These are phyloP conservation scores for Hycleus phaleratus DNA, from an alignment of 1,140 invertebrate genomes.

Conservation along the genomic window DNA sequence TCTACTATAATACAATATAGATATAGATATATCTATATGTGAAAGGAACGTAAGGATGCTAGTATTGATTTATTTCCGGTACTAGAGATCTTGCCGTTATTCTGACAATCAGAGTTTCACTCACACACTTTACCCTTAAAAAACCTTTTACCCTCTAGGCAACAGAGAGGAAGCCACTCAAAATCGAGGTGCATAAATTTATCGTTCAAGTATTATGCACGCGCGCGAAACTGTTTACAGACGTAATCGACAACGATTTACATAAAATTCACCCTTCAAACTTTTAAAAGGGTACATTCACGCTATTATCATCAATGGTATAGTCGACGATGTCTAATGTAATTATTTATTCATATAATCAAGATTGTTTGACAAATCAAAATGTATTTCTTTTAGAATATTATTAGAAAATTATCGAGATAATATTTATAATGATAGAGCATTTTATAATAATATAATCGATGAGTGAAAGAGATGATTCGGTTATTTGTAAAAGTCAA, in stretches of 20 bases:
- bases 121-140: slow-evolving; percentile 7
- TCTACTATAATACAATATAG: not conserved
- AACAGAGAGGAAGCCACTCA: slow-evolving; percentile 23
- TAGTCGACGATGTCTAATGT: slow-evolving; percentile 8
- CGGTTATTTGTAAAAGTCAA: slow-evolving; percentile 19
- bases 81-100: slow-evolving; percentile 13
- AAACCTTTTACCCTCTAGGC: slow-evolving; percentile 10
- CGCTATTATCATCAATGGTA: slow-evolving; percentile 8
- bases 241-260: slow-evolving; percentile 22
- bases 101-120: not conserved
- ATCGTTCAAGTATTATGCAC: slow-evolving; percentile 25
- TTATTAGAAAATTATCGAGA: too few relatives aligned
- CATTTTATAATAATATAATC: slow-evolving; percentile 8
- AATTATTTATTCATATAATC: slow-evolving; percentile 12
- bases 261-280: slow-evolving; percentile 21
- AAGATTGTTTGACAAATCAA: too few relatives aligned
- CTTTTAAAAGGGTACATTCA: slow-evolving; percentile 12
- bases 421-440: too few relatives aligned
- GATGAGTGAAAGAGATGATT: slow-evolving; percentile 16
- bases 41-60: slow-evolving; percentile 23
- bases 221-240: slow-evolving; percentile 25
- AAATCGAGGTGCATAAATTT: slow-evolving; percentile 30
- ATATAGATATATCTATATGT: slow-evolving; percentile 13
- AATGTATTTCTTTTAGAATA: too few relatives aligned
- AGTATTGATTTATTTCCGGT: slow-evolving; percentile 32